Conservation (phyloP, 2,113 vertebrate genomes). For the Xyliphius kryptos region DNA sequence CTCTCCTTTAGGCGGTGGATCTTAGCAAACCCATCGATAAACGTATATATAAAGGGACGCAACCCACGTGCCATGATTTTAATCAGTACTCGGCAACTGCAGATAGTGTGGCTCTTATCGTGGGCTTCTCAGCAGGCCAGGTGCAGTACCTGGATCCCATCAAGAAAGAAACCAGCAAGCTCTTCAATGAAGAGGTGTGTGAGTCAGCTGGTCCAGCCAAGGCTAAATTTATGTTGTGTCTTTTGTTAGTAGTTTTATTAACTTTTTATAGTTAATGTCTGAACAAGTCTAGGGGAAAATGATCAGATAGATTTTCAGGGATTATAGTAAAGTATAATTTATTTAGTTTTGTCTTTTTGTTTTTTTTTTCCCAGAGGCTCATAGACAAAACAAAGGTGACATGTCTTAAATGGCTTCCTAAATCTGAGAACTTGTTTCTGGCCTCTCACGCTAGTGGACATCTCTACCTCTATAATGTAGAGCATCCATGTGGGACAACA, state of each 20-base stretch:
- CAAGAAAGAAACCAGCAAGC: conserved; percentile 84
- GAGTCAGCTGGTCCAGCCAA: too few relatives aligned
- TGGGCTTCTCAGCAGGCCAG: conserved; percentile 85
- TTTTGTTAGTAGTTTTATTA: too few relatives aligned
- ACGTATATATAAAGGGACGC: conserved; percentile 86
- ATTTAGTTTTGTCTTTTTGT: background rate
- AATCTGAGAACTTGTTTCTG: conserved; percentile 80
- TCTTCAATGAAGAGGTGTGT: conserved; percentile 87
- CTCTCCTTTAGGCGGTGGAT: conserved; percentile 69
- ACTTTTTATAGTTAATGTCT: too few relatives aligned
- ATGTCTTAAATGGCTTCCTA: conserved; percentile 79
- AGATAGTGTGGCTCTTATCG: conserved; percentile 78
- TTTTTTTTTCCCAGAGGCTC: conserved; percentile 64
- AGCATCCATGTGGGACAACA: conserved; percentile 71
- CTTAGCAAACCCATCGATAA: conserved; percentile 90
- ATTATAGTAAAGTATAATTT: too few relatives aligned
- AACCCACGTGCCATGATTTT: conserved; percentile 89
- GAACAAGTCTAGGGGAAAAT: too few relatives aligned
- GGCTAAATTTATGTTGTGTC: too few relatives aligned
- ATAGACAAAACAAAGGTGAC: conserved; percentile 95
- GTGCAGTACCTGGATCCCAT: conserved; percentile 88
- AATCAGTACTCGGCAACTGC: conserved; percentile 83
- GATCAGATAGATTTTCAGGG: too few relatives aligned
- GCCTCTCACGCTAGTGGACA: conserved; percentile 84
- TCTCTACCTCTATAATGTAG: conserved; percentile 85